Percentiles rank a stretch among this genome's conserved stretches.
phyloP scores from a whole-genome alignment of 1,140 invertebrate species.

The Apocrypta bakeri region DNA sequence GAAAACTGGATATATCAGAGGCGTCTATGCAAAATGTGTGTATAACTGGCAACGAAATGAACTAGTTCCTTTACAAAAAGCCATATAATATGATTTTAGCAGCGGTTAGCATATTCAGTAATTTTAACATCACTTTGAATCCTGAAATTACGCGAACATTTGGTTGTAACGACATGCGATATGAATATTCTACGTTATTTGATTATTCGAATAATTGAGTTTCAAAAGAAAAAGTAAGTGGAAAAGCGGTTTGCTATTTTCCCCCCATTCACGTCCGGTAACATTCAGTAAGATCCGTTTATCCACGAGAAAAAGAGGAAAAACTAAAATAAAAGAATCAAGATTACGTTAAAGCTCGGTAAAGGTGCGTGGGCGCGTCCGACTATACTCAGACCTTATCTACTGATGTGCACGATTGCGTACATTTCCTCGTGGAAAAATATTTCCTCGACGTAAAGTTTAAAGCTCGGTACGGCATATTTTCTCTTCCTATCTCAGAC shows the following conservation, averaged over 20 bases:
- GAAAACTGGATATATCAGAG: too few species aligned
- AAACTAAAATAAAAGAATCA: not conserved
- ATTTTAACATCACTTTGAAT: too few species aligned
- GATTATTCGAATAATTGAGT: not conserved
- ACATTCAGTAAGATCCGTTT: not conserved
- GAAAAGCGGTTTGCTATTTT: too few species aligned
- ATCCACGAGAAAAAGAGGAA: not conserved
- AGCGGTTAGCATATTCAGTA: too few species aligned
- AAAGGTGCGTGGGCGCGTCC: not conserved
- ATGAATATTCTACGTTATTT: not conserved
- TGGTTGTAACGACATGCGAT: too few species aligned
- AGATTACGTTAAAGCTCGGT: not conserved
- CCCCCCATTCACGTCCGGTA: not conserved
- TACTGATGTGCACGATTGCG: not conserved
- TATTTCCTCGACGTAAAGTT: not conserved
- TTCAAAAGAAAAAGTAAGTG: not conserved
- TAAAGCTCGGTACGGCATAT: too few species aligned
- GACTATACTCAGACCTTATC: not conserved
- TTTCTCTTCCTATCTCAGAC: not conserved
- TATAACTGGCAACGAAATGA: not conserved
- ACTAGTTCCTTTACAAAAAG: not conserved
- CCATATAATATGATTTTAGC: too few species aligned
- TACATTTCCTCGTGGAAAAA: not conserved
- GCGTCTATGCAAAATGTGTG: too few species aligned
- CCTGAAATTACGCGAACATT: too few species aligned